Base-by-base conservation (phyloP, 2,113 vertebrate genomes). In the Petroica traversi region DNA sequence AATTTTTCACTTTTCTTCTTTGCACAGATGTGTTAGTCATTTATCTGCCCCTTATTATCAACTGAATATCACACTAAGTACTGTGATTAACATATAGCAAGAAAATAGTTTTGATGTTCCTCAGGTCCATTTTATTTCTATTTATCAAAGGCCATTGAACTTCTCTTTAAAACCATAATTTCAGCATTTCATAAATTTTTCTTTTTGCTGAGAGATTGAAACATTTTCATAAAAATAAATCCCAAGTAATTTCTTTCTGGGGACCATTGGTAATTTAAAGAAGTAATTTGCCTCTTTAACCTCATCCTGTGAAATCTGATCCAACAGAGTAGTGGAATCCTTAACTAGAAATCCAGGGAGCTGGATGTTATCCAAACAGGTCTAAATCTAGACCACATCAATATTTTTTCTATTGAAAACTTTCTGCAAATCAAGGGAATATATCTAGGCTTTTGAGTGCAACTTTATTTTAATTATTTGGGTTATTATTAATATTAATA, bases 251-350 rank as follows among this genome's bases (percentile, higher is more conserved):
- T 86, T 11, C 24, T 86, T 88, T 92, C 89, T 13, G 22, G 49
- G 19, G 38, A 81, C 5, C 29, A 78, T 3, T 33, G 49, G 79
- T 85, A 77, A 67, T 93, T 92, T 85, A 75, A 75, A 94, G 72
- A 88, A 31, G 63, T 73, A 83, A 85, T 84, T 92, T 92, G 54
- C 38, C 73, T 95, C 76, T 75, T 62, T 93, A 95, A 79, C 41
- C 74, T 88, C 91, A 76, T 84, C 87, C 75, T 93, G 76, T 79
- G 92, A 89, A 90, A 83, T 62, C 51, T 69, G 69, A 88, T 73
- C 55, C 75, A 76, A 63, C 20, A 55, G 59, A 89, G 43, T 33
- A 49, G 14, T 63, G 20, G 57, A 89, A 80, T 95, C 58, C 34
- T 80, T 86, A 79, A 26, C 19, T 28, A 64, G 84, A 87, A 64